Evolutionary conservation across 2,888 invertebrate species (phyloP).

Genomic region (Hyposoter didymator): DNA sequence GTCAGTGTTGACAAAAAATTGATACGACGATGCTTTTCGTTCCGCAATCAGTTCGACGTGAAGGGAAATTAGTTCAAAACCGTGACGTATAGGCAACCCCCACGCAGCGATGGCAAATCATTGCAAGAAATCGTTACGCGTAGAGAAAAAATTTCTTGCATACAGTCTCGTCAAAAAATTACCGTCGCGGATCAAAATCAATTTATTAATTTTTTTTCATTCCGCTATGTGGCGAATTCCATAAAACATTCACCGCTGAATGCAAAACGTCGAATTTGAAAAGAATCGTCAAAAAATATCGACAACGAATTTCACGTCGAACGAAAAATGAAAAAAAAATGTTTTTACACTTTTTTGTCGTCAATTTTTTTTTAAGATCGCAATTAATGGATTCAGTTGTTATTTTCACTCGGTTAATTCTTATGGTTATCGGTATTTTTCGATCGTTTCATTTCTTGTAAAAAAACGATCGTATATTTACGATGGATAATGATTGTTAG

Average conservation of each 20-base stretch:
- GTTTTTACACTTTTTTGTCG: not conserved
- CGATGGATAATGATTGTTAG: not conserved
- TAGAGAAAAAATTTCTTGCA: not conserved
- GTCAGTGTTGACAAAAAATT: constrained; percentile 15
- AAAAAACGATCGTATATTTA: not conserved
- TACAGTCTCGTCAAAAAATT: not conserved
- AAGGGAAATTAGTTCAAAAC: constrained; percentile 37
- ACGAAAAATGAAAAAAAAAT: not conserved
- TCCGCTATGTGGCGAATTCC: no score
- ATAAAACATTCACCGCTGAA: not conserved
- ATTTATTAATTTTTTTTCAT: not conserved
- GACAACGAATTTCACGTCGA: not conserved
- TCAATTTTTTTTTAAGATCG: not conserved
- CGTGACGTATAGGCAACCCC: constrained; percentile 42
- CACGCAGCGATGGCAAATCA: not conserved
- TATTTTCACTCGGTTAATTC: not conserved
- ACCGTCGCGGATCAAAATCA: not conserved
- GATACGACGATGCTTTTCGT: constrained; percentile 23
- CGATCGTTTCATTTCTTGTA: not conserved
- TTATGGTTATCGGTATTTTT: not conserved
- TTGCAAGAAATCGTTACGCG: constrained; percentile 2
- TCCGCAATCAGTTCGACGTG: constrained; percentile 12
- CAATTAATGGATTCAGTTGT: not conserved
- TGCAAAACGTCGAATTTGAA: not conserved
- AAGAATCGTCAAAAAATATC: not conserved